phyloP scores from a whole-genome alignment of 1,140 invertebrate genomes.

The Drosophila sturtevanti region DNA sequence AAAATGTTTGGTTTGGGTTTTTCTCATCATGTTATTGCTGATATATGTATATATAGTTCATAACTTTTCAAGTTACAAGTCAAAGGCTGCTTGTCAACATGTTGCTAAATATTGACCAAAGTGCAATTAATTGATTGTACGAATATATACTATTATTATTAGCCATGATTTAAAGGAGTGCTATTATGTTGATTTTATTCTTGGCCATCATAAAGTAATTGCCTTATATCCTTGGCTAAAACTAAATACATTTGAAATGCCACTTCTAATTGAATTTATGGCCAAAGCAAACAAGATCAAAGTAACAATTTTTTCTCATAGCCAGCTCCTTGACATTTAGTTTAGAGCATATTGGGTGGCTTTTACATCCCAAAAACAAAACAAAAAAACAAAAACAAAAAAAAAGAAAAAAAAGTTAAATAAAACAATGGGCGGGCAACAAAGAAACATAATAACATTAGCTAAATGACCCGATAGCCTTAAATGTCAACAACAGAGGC shows the following conservation, averaged over 20 bases:
- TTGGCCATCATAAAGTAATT: constrained; percentile 63
- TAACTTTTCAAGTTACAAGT: constrained; percentile 52
- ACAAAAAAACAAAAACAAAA: too few relatives aligned
- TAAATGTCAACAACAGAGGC: constrained; percentile 57
- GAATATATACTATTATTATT: too few relatives aligned
- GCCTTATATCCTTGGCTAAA: constrained; percentile 62
- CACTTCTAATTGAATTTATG: constrained; percentile 55
- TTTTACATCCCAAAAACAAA: constrained; percentile 22
- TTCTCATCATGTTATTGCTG: constrained; percentile 40
- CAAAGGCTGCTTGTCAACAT: constrained; percentile 28
- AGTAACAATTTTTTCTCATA: constrained; percentile 50
- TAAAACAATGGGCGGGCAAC: constrained; percentile 48
- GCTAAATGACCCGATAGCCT: constrained; percentile 68
- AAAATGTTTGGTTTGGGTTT: constrained; percentile 59
- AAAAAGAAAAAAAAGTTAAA: too few relatives aligned
- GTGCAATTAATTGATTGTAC: constrained; percentile 59
- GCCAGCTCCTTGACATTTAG: constrained; percentile 60
- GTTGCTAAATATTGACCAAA: constrained; percentile 45
- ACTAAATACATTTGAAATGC: constrained; percentile 21
- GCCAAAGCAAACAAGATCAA: constrained; percentile 55
- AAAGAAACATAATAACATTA: constrained; percentile 61
- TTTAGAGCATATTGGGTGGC: constrained; percentile 46
- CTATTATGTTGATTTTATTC: too few relatives aligned
- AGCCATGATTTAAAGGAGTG: constrained; percentile 14
- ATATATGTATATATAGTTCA: constrained; percentile 61